These are phyloP conservation scores for Coecobrya sp. DNA, from an alignment of 2,888 invertebrate species.

Conservation along the genomic window DNA sequence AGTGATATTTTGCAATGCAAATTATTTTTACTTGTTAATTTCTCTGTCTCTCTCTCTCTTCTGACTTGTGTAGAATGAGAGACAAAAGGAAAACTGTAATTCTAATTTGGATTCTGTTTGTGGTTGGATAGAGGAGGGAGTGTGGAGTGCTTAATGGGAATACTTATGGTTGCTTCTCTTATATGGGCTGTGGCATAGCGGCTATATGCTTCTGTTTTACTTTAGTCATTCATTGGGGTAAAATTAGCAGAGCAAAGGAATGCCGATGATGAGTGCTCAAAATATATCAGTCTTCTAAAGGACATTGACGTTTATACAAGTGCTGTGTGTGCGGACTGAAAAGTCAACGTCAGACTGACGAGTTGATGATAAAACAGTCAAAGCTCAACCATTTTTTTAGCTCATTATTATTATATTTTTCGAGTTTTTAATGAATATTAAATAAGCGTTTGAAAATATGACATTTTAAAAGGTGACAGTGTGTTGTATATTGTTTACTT, in stretches of 20 bases:
- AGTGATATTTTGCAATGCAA: constrained; percentile 77
- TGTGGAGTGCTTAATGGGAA: constrained; percentile 46
- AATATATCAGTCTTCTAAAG: constrained; percentile 53
- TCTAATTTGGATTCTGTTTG: constrained; percentile 63
- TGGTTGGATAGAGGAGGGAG: constrained; percentile 8
- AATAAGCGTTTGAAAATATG: constrained; percentile 36
- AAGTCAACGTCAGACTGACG: constrained; percentile 23
- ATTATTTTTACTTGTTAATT: constrained; percentile 76
- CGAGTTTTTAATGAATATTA: constrained; percentile 48
- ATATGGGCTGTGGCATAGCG: not conserved
- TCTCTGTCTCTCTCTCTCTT: constrained; percentile 26
- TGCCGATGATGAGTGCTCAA: constrained; percentile 56
- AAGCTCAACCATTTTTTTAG: not conserved
- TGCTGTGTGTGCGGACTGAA: constrained; percentile 38
- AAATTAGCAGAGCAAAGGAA: constrained; percentile 69
- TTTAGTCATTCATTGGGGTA: constrained; percentile 57
- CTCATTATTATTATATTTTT: not conserved
- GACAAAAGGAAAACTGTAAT: constrained; percentile 66
- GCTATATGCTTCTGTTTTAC: constrained; percentile 42
- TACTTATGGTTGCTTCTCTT: not conserved
- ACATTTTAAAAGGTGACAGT: constrained; percentile 40
- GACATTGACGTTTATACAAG: constrained; percentile 67
- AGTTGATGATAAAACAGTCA: not conserved
- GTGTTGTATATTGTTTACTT: constrained; percentile 39
- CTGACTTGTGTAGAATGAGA: constrained; percentile 53